These are phyloP conservation scores for Oligia latruncula DNA, from an alignment of 2,888 invertebrate genomes.

Conservation along the genomic window DNA sequence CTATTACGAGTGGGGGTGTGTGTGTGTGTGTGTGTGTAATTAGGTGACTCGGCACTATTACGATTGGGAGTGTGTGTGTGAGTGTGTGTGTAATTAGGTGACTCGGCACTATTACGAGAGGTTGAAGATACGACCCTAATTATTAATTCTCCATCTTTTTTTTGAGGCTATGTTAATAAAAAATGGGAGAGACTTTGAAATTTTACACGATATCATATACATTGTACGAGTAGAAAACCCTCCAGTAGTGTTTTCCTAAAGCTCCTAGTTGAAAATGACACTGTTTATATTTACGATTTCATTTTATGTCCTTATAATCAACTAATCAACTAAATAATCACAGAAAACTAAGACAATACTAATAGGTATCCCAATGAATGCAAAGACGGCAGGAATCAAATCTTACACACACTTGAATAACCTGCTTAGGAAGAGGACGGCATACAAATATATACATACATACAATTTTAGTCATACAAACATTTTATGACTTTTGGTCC, in stretches of 20 bases:
- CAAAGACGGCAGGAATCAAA: not conserved
- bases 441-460: too few species aligned
- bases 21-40: constrained; percentile 33
- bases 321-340: not conserved
- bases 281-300: not conserved
- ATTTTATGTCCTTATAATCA: not conserved
- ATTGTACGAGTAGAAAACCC: not conserved
- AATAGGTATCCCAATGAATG: not conserved
- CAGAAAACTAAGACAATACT: not conserved
- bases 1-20: not conserved
- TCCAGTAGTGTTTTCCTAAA: not conserved
- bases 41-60: constrained; percentile 35
- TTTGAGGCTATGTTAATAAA: not conserved
- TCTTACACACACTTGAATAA: too few species aligned
- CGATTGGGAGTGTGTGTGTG: constrained; percentile 16
- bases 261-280: not conserved
- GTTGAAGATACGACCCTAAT: constrained; percentile 18
- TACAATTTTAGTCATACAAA: too few species aligned
- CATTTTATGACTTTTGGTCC: not conserved
- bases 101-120: constrained; percentile 18
- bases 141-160: constrained; percentile 8
- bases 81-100: constrained; percentile 37
- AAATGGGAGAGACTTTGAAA: not conserved
- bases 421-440: too few species aligned
- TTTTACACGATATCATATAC: not conserved